Base-by-base conservation (phyloP, 2,797 vertebrate genomes). In the Gadopsis marmoratus region DNA sequence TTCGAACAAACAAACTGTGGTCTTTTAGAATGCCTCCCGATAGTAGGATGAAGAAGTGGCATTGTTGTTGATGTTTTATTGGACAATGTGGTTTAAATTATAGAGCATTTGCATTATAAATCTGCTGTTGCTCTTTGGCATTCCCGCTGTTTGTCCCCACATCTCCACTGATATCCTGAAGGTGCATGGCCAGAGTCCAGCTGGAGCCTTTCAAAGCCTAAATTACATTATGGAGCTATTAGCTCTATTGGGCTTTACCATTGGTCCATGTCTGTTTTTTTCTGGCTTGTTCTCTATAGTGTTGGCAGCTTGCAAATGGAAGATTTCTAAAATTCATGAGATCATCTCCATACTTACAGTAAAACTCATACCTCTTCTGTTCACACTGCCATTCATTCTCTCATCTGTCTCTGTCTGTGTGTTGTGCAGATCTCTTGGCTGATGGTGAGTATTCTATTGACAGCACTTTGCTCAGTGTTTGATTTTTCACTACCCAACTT, bases 371-470 rank as follows among this genome's bases (percentile, higher is more conserved):
- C 5, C 4, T 55, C 21, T 10, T 68, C 26, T 72, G 29, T 56
- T 54, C 17, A 67, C 11, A 21, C 12, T 64, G 10, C 61, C 53
- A 23, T 56, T 70, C 3, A 69, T 54, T 73, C 5, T 71, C 8
- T 75, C 41, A 16, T 48, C 2, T 60, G n/a, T 82, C 5, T 74
- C 1, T 86, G 7, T 75, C n/a, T 79, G 23, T 70, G 48, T 81
- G 1, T 74, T 66, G 53, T 85, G n/a, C 87, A 94, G 94, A 94
- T 88, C 93, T 94, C 54, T 78, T 94, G 86, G 89, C 90, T 68
- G 92, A 83, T 43, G 91, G 94, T 94, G 87, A 93, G 94, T 93
- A 76, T 71, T 70, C 35, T 70, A 37, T 64, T 62, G 29, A 71
- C 26, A 14, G 17, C 26, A 23, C 53, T 17, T 4, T 53, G 6